Base-by-base conservation (phyloP, 2,888 invertebrate genomes). In the Argyresthia albistria region DNA sequence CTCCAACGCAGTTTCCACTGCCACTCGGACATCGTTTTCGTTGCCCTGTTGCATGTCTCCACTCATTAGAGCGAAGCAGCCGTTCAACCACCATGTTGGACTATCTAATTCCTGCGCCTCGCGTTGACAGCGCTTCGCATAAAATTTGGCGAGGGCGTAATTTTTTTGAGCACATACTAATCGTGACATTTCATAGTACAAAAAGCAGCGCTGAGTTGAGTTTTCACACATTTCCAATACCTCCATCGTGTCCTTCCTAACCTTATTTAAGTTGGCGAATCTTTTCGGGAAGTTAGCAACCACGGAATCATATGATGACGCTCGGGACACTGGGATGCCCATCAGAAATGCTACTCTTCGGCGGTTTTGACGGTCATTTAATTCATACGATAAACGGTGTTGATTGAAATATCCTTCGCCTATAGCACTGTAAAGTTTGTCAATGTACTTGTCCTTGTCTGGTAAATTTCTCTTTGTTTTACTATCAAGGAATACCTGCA, bases 1-100 rank as follows among this genome's bases (percentile, higher is more conserved):
- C 56, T 82, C 80, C 50, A 70, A 73, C 10, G 84, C 84, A 59
- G 83, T 83, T 57, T 84, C 87, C 0, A 86, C 82, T 58, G 76
- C 71, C 53, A 80, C 73, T 9, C 80, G 74, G 6, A 87, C 83
- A 56, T 87, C 87, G 53, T 86, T 86, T 0, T 79, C 68, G 53
- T 87, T 87, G 4, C 79, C 80, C 62, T 87, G 87, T 57, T 84
- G 84, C 83, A 87, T 84, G 51, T 87, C 87, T 1, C 84, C 81
- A 53, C 82, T 83, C 77, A 87, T 80, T 4, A 86, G 56, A 1
- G 76, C 79, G 51, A 87, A 84, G 42, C 74, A 76, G 0, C 80
- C 84, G 57, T 86, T 84, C 10, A 86, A 58, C 86, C 86, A 87
- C 87, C n/a, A n/a, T n/a, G n/a, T n/a, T 1, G 69, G 63, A 55